Evolutionary conservation across 2,888 invertebrate species (phyloP), one percentile per base, ranked within the genome.

Genomic region (Rhagonycha fulva): DNA sequence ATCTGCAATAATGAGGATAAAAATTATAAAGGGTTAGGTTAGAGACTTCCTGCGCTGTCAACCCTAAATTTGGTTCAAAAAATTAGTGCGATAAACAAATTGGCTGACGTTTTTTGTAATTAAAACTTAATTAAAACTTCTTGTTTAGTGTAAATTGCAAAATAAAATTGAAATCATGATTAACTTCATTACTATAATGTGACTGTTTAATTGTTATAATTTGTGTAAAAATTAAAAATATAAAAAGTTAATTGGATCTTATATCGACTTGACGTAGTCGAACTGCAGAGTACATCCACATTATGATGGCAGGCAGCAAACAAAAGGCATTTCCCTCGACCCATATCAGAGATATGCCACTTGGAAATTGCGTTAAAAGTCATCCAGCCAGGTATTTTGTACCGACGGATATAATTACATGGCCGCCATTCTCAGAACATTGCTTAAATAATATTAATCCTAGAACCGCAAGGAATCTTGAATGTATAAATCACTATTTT

Each of bases 301-400:
- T 82, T 83, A 82, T 82, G 82, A 82, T 80, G 82, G 83, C 83
- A 84, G 83, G 83, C 82, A 82, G 81, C 79, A 80, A 86, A 87
- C 86, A 87, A 87, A 86, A 86, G 87, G 85, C 84, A 86, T 85
- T 85, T 85, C 83, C 83, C 84, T 83, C 85, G 85, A 87, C 87
- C 87, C 87, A 87, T 85, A 87, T 87, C 87, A 87, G 84, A 86
- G 85, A 87, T 86, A 86, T 87, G 87, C 86, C 87, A 87, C 86
- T 86, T 87, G 83, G 84, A 87, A 87, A 87, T 87, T 87, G 87
- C 87, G 87, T 87, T 87, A 87, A 87, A 87, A 87, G 87, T 87
- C 87, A 87, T 85, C 85, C 83, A 83, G 84, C 81, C 86, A 85
- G 86, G 86, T 86, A 86, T 85, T 85, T 84, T 78, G 82, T 82